Conservation (phyloP, 2,888 invertebrate genomes). For the Opisthograptis luteolata region DNA sequence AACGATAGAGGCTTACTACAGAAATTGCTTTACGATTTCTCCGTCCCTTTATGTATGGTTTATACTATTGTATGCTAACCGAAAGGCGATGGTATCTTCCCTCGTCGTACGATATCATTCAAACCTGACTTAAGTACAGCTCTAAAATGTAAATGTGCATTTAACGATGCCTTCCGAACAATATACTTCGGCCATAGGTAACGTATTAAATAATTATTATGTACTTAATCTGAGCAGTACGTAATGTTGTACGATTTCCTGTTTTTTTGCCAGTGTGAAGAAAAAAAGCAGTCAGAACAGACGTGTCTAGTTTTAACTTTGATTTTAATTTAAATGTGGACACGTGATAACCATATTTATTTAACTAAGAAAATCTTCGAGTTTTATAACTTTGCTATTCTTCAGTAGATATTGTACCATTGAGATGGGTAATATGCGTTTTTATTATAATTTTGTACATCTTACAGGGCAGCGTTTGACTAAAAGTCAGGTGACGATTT, state of each 20-base stretch:
- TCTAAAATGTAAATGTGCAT: conserved; percentile 25
- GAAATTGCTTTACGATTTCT: not conserved
- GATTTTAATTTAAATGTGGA: too few relatives aligned
- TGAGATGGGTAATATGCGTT: too few relatives aligned
- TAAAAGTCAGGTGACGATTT: too few relatives aligned
- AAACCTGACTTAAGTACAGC: conserved; percentile 3
- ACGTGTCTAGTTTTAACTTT: too few relatives aligned
- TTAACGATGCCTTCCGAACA: conserved; percentile 26
- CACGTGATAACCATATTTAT: too few relatives aligned
- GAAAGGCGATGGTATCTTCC: conserved; percentile 5
- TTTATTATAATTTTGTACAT: too few relatives aligned
- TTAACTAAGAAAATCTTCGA: too few relatives aligned
- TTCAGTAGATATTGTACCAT: too few relatives aligned
- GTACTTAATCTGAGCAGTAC: conserved; percentile 3
- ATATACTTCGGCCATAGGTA: conserved; percentile 24
- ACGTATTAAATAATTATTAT: conserved; percentile 11
- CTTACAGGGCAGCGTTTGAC: too few relatives aligned
- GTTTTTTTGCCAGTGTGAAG: too few relatives aligned
- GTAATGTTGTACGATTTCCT: not conserved
- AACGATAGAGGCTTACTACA: not conserved
- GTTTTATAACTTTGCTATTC: too few relatives aligned
- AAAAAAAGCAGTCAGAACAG: too few relatives aligned
- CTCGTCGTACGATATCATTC: conserved; percentile 11
- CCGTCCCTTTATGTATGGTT: not conserved
- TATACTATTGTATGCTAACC: not conserved